phyloP scores from a whole-genome alignment of 2,888 invertebrate species.

The Eucera pruinosa region DNA sequence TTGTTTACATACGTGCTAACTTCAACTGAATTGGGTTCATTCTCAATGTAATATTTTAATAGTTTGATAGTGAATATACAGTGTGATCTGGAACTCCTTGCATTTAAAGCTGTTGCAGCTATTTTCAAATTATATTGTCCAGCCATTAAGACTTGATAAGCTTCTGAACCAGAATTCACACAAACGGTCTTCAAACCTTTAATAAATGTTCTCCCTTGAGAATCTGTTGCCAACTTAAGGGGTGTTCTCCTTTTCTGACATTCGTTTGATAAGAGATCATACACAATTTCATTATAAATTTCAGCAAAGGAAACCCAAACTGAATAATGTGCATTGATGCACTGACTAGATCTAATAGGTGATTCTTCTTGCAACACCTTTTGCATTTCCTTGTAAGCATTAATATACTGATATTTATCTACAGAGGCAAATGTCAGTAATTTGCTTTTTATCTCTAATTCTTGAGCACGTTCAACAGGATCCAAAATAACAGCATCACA shows the following conservation, averaged over 20 bases:
- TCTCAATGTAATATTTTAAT: conserved; percentile 86
- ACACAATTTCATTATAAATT: conserved; percentile 95
- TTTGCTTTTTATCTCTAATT: conserved; percentile 76
- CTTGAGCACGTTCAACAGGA: conserved; percentile 72
- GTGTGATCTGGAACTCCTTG: conserved; percentile 95
- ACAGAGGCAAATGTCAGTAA: conserved; percentile 75
- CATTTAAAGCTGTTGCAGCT: conserved; percentile 93
- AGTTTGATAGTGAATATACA: conserved; percentile 95
- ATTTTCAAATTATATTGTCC: conserved; percentile 92
- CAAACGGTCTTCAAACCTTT: conserved; percentile 86
- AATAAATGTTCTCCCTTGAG: conserved; percentile 77
- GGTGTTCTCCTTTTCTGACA: conserved; percentile 76
- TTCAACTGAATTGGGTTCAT: conserved; percentile 74
- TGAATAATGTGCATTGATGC: conserved; percentile 77
- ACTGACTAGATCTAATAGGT: conserved; percentile 67
- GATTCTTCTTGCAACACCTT: conserved; percentile 78
- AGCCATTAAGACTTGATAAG: conserved; percentile 91
- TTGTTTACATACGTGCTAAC: conserved; percentile 81
- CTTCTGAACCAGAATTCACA: conserved; percentile 91
- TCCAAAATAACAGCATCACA: conserved; percentile 73
- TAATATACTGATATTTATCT: conserved; percentile 77
- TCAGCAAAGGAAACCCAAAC: conserved; percentile 96
- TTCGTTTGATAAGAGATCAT: conserved; percentile 89
- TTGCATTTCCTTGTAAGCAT: conserved; percentile 80
- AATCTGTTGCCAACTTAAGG: conserved; percentile 79